Evolutionary conservation across 2,113 vertebrate species (phyloP).

Genomic region (Seriola rivoliana): DNA sequence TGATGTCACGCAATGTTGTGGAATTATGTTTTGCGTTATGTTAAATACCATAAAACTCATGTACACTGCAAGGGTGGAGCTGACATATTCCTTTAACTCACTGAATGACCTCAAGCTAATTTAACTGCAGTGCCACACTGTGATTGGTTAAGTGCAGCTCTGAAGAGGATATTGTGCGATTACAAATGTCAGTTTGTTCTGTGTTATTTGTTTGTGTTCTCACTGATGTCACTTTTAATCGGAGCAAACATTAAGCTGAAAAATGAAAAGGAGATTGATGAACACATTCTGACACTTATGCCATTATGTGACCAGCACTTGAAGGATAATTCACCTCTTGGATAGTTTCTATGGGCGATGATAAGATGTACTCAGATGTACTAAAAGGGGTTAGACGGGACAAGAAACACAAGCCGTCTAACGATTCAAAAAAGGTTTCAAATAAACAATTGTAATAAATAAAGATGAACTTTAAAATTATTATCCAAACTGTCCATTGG

Average conservation of each 20-base stretch:
- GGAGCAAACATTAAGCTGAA: slow-evolving; percentile 3
- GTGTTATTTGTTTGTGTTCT: slow-evolving; percentile 63
- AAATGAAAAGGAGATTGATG: slow-evolving; percentile 1
- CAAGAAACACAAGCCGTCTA: neutral
- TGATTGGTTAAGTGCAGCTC: slow-evolving; percentile 42
- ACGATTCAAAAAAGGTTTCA: neutral
- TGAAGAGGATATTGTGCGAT: slow-evolving; percentile 44
- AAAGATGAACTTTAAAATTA: neutral
- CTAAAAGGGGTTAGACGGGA: slow-evolving; percentile 6
- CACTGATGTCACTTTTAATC: slow-evolving; percentile 62
- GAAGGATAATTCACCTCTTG: slow-evolving; percentile 3
- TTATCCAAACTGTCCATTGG: neutral
- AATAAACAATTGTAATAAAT: neutral
- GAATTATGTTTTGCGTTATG: slow-evolving; percentile 71
- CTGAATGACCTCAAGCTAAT: slow-evolving; percentile 77
- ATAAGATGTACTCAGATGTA: neutral
- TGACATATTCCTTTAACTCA: slow-evolving; percentile 74
- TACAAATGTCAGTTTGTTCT: slow-evolving; percentile 50
- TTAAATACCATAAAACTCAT: slow-evolving; percentile 71
- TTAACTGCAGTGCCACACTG: slow-evolving; percentile 37
- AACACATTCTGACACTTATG: slow-evolving; percentile 34
- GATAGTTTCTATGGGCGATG: neutral
- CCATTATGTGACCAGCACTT: slow-evolving; percentile 16
- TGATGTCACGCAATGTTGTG: slow-evolving; percentile 71
- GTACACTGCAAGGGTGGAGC: slow-evolving; percentile 69